A percentile compares a stretch with the other conserved stretches of the same genome.
phyloP scores from a whole-genome alignment of 2,113 vertebrate species.

The Caranx ignobilis region DNA sequence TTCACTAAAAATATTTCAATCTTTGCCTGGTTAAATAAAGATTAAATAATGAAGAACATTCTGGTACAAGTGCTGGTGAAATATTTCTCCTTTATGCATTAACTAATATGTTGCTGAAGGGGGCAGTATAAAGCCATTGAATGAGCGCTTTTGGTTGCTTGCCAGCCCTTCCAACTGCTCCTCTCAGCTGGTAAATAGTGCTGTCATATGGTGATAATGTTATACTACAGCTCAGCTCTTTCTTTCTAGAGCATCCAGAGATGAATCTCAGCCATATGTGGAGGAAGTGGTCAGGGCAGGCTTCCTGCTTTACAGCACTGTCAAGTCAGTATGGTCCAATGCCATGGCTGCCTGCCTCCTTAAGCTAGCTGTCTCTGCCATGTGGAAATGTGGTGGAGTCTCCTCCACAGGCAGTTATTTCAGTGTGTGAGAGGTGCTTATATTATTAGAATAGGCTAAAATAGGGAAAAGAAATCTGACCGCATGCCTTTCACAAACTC shows the following conservation, averaged over 20 bases:
- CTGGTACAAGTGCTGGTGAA: neutral
- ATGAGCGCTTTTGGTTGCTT: conserved; percentile 6
- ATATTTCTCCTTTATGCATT: conserved; percentile 15
- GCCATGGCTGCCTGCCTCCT: conserved; percentile 57
- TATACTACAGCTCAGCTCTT: conserved; percentile 52
- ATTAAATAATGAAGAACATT: neutral
- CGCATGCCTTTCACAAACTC: conserved; percentile 8
- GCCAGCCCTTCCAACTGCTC: conserved; percentile 41
- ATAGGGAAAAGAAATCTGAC: conserved; percentile 4
- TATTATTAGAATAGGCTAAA: conserved; percentile 36
- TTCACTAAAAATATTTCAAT: neutral
- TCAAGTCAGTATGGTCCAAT: conserved; percentile 60
- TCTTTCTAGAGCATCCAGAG: conserved; percentile 57
- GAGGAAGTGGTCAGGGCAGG: conserved; percentile 66
- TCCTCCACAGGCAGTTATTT: conserved; percentile 41
- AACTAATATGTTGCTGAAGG: conserved; percentile 39
- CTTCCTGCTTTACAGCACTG: conserved; percentile 48
- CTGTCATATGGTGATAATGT: conserved; percentile 71
- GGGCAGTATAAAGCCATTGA: conserved; percentile 65
- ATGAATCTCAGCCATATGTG: conserved; percentile 59
- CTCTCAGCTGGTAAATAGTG: conserved; percentile 53
- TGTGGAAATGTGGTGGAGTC: conserved; percentile 47
- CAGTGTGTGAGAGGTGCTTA: conserved; percentile 39
- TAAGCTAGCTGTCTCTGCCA: conserved; percentile 36
- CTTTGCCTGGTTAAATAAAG: neutral